Percentiles rank a stretch among this genome's conserved stretches.
Conservation (phyloP, 2,888 invertebrate species). For the Callinectes sapidus region DNA sequence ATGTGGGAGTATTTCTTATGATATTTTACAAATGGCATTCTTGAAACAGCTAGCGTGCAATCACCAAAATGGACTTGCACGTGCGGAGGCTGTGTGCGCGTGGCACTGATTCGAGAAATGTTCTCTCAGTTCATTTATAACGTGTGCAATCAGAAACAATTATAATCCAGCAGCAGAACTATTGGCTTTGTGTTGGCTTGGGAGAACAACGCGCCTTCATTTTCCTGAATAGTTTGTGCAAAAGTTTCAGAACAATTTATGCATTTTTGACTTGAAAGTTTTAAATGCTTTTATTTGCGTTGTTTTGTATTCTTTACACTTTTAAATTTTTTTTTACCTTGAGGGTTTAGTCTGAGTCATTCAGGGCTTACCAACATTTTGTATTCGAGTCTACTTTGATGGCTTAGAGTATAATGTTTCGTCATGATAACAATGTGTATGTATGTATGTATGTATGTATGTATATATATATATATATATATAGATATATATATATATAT, state of each 20-base stretch:
- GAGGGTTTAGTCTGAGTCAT: background rate
- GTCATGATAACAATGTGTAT: background rate
- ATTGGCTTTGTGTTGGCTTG: background rate
- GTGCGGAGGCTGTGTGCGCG: background rate
- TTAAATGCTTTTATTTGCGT: background rate
- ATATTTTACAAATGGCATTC: background rate
- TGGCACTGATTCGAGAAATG: background rate
- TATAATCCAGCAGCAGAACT: background rate
- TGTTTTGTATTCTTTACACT: background rate
- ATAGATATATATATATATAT: constrained; percentile 16
- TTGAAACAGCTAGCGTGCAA: background rate
- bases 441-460: background rate
- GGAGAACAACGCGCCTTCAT: background rate
- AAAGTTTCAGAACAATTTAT: background rate
- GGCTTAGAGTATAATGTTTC: too few species aligned
- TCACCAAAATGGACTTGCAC: background rate
- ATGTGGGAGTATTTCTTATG: background rate
- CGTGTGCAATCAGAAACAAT: background rate
- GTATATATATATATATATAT: constrained; percentile 18
- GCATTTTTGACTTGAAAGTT: background rate
- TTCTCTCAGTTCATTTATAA: background rate
- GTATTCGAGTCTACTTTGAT: background rate
- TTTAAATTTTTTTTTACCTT: background rate
- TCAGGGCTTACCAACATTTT: background rate
- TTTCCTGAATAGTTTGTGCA: background rate